Conservation (phyloP, 2,113 vertebrate genomes). For the Herpailurus yagouaroundi region DNA sequence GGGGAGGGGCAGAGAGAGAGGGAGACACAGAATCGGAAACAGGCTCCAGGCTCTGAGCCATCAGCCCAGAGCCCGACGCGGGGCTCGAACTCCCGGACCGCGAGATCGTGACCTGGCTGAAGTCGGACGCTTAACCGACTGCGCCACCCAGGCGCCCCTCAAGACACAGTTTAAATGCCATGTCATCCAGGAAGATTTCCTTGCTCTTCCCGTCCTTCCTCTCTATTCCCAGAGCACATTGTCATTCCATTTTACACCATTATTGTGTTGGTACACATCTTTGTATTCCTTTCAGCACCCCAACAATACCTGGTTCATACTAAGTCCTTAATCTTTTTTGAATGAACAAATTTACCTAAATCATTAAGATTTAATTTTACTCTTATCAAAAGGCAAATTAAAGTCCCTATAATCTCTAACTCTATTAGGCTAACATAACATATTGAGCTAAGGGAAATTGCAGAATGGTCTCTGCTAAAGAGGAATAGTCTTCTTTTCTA, state of each 20-base stretch:
- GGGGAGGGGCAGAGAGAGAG: too few relatives aligned
- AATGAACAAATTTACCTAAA: slow-evolving; percentile 64
- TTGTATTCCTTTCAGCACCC: background rate
- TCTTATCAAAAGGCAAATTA: slow-evolving; percentile 67
- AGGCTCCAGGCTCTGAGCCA: too few relatives aligned
- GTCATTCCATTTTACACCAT: background rate
- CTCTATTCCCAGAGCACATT: background rate
- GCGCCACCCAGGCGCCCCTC: too few relatives aligned
- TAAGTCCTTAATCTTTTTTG: slow-evolving; percentile 55
- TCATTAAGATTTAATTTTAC: slow-evolving; percentile 71
- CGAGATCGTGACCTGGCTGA: too few relatives aligned
- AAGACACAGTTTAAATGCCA: background rate
- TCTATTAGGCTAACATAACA: slow-evolving; percentile 60
- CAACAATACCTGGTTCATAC: background rate
- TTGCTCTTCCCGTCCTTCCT: background rate
- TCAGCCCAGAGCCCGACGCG: too few relatives aligned
- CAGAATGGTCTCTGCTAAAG: slow-evolving; percentile 41
- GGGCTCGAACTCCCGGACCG: too few relatives aligned
- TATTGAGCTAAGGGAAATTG: slow-evolving; percentile 41
- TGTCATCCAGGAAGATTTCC: background rate
- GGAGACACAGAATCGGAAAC: too few relatives aligned
- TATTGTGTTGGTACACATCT: background rate
- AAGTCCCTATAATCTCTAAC: slow-evolving; percentile 37
- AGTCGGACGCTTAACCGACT: too few relatives aligned
- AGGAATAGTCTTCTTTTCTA: slow-evolving; percentile 44